These are phyloP conservation scores for Monochamus alternatus DNA, from an alignment of 2,888 invertebrate genomes.

Conservation along the genomic window DNA sequence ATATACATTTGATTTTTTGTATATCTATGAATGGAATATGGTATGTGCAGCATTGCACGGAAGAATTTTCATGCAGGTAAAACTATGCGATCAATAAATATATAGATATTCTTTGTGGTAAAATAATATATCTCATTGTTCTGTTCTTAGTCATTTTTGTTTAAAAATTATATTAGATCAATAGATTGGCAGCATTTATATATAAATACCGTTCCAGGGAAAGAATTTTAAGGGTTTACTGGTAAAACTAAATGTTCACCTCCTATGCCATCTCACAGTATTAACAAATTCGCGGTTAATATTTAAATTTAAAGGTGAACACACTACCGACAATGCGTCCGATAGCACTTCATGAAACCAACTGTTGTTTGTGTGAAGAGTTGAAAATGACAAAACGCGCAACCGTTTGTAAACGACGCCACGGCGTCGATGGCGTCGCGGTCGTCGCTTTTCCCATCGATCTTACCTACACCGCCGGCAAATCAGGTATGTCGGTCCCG, in stretches of 20 bases:
- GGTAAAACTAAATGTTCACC: conserved; percentile 19
- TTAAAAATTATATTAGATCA: too few relatives aligned
- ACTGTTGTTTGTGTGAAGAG: conserved; percentile 66
- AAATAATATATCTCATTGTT: too few relatives aligned
- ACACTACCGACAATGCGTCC: conserved; percentile 28
- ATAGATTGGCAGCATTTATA: too few relatives aligned
- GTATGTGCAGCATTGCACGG: too few relatives aligned
- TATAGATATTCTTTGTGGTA: too few relatives aligned
- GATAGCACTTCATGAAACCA: conserved; percentile 67
- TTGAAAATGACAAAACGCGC: conserved; percentile 46
- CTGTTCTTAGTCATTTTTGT: too few relatives aligned
- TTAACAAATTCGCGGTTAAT: conserved; percentile 35
- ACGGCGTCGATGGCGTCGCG: conserved; percentile 59
- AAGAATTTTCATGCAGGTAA: not conserved
- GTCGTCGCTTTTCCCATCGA: conserved; percentile 53
- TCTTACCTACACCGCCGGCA: conserved; percentile 45
- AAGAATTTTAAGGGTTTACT: not conserved
- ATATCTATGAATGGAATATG: too few relatives aligned
- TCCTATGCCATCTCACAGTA: conserved; percentile 19
- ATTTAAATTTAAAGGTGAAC: conserved; percentile 19
- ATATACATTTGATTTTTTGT: too few relatives aligned
- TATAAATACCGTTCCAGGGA: too few relatives aligned
- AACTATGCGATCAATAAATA: not conserved
- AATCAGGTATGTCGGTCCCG: conserved; percentile 51
- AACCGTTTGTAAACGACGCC: conserved; percentile 47